These are phyloP conservation scores for Anguilla megastoma DNA, from an alignment of 2,797 vertebrate species.

Conservation along the genomic window DNA sequence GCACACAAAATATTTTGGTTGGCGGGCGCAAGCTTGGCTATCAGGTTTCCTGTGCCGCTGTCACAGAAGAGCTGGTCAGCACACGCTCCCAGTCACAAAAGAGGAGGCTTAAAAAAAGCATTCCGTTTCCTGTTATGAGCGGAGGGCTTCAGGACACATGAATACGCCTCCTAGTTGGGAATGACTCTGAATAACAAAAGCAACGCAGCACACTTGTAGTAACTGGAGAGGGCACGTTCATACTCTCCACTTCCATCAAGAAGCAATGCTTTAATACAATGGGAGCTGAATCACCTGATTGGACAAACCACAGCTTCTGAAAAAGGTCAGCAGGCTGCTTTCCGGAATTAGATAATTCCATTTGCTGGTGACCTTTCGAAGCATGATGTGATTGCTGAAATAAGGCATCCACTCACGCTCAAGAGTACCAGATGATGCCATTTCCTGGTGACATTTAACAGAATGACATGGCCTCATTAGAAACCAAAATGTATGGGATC, in stretches of 20 bases:
- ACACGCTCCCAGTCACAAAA: conserved; percentile 33
- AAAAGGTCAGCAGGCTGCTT: not conserved
- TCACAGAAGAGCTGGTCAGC: conserved; percentile 29
- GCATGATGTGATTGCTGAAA: not conserved
- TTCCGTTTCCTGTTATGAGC: conserved; percentile 38
- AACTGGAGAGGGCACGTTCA: not conserved
- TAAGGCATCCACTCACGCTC: not conserved
- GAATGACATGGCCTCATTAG: conserved; percentile 35
- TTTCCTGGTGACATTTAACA: conserved; percentile 48
- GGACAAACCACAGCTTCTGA: not conserved
- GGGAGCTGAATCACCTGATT: not conserved
- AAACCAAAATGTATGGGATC: conserved; percentile 27
- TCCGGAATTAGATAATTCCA: not conserved
- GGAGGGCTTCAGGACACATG: conserved; percentile 1
- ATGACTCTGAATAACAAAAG: conserved; percentile 16
- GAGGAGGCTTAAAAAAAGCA: conserved; percentile 36
- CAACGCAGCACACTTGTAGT: conserved; percentile 26
- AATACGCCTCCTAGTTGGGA: not conserved
- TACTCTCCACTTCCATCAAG: not conserved
- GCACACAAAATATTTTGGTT: conserved; percentile 29
- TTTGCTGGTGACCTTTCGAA: conserved; percentile 4
- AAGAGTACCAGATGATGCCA: conserved; percentile 27
- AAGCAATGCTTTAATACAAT: not conserved
- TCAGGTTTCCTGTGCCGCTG: conserved; percentile 40
- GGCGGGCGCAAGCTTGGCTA: conserved; percentile 25